phyloP scores from a whole-genome alignment of 2,113 vertebrate genomes.

The Leucosticte australis region DNA sequence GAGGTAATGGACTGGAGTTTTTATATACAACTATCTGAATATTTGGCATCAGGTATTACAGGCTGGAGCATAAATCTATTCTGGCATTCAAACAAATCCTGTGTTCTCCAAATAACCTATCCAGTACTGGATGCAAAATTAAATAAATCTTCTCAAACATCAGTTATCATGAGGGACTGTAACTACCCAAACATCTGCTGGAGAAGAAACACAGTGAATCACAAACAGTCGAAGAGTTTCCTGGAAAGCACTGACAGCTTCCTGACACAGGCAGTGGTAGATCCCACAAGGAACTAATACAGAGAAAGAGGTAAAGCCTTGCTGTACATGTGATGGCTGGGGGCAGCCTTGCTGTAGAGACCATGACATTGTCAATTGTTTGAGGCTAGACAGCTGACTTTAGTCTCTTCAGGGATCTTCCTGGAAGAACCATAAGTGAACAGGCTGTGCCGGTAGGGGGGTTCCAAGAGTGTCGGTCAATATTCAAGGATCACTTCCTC shows the following conservation, averaged over 20 bases:
- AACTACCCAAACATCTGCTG: neutral
- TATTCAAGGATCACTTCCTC: neutral
- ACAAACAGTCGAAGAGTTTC: neutral
- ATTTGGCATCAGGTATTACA: neutral
- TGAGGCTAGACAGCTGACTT: neutral
- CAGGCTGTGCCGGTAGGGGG: fast-evolving
- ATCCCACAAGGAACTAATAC: neutral
- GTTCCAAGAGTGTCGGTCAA: neutral
- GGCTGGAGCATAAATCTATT: neutral
- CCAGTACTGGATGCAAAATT: neutral
- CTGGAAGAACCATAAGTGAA: neutral
- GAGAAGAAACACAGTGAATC: neutral
- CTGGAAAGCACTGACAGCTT: neutral
- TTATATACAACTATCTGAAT: neutral
- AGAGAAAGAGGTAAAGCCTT: neutral
- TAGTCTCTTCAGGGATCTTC: neutral
- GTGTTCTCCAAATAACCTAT: neutral
- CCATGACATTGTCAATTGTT: neutral
- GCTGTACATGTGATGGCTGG: fast-evolving
- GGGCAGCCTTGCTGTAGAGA: neutral
- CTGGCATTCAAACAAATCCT: neutral
- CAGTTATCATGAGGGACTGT: neutral
- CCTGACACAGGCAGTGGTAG: no score
- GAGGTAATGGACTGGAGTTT: neutral
- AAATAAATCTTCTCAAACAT: neutral